A percentile compares a stretch with the other conserved stretches of the same genome.
These are phyloP conservation scores for Pristionchus entomophagus DNA, from an alignment of 2,888 invertebrate genomes.

Conservation along the genomic window DNA sequence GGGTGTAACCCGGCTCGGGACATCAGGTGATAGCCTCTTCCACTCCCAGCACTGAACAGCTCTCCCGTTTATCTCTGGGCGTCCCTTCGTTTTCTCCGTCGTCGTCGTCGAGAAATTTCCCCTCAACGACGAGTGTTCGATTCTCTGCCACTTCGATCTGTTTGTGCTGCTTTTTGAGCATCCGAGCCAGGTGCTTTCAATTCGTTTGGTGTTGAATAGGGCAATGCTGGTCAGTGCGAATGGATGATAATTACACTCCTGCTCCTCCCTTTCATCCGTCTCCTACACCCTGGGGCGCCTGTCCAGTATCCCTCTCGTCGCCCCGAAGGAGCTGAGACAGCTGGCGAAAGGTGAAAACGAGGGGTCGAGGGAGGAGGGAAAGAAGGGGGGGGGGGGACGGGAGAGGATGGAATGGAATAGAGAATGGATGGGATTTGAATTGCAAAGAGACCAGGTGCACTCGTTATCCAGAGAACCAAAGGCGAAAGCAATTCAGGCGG, in stretches of 20 bases:
- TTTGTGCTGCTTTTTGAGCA: neutral
- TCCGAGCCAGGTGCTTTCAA: too few relatives aligned
- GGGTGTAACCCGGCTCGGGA: neutral
- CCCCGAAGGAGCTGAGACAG: neutral
- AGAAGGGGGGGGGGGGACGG: neutral
- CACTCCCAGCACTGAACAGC: neutral
- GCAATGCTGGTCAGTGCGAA: neutral
- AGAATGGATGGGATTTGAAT: neutral
- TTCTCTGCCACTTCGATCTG: neutral
- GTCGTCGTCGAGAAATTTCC: neutral
- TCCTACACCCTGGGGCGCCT: neutral
- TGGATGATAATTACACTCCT: constrained; percentile 21
- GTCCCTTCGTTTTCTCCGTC: neutral
- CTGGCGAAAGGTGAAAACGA: too few relatives aligned
- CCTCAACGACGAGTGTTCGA: constrained; percentile 23
- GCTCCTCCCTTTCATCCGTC: neutral
- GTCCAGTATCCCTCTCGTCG: neutral
- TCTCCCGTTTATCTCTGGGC: neutral
- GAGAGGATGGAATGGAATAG: neutral
- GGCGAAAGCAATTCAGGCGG: neutral
- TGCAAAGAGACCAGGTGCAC: neutral
- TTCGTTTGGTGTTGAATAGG: too few relatives aligned
- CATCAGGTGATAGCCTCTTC: constrained; percentile 29
- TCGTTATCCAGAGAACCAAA: neutral
- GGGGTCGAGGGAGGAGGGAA: too few relatives aligned